Conservation (phyloP, 2,113 vertebrate genomes). For the Ibidorhyncha struthersii region DNA sequence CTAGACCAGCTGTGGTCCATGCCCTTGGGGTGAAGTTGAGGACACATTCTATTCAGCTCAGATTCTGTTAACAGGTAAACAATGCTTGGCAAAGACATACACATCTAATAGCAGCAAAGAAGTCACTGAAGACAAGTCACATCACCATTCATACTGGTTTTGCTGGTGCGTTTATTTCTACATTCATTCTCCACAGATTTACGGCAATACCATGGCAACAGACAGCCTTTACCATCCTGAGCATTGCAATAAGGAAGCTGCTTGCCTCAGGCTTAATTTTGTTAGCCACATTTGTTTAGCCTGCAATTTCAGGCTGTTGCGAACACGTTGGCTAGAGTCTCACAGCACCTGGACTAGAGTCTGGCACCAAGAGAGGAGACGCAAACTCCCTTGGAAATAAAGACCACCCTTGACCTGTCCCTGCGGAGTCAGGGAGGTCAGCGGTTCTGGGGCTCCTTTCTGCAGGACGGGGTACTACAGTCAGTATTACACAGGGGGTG, state of each 20-base stretch:
- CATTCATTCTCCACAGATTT: conserved; percentile 15
- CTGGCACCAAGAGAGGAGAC: neutral
- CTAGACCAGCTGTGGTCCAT: neutral
- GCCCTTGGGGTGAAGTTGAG: neutral
- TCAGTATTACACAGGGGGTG: neutral
- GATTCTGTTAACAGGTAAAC: neutral
- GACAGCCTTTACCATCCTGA: neutral
- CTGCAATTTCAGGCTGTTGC: neutral
- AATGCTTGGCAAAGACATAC: neutral
- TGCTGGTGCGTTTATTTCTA: conserved; percentile 57
- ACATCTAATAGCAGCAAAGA: conserved; percentile 35
- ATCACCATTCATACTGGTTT: neutral
- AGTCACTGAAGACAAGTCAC: neutral
- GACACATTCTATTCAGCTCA: neutral
- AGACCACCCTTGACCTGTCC: neutral
- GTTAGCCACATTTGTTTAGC: neutral
- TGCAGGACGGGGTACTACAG: neutral
- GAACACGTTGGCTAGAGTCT: neutral
- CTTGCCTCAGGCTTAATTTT: neutral
- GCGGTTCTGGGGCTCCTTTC: neutral
- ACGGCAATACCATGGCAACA: neutral
- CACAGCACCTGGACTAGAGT: neutral
- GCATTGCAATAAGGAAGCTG: neutral
- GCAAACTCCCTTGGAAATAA: neutral
- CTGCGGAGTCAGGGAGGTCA: neutral